Base-by-base conservation (phyloP, 1,140 invertebrate genomes). In the Heliconius congener region DNA sequence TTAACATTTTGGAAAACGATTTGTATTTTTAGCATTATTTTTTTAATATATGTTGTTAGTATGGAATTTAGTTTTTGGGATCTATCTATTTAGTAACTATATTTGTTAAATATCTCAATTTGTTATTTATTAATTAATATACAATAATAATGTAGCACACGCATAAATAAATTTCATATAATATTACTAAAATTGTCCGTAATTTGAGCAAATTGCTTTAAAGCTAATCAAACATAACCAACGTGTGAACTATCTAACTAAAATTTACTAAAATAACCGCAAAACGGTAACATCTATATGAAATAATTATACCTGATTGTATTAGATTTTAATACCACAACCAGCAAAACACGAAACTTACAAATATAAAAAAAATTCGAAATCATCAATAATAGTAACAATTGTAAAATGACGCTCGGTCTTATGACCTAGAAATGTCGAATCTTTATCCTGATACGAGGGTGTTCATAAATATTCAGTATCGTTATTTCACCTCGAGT, bases 381-480 rank as follows among this genome's bases (percentile, higher is more conserved):
- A 37, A 37, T 8, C 34, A 37, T 6, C 42, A 16, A 46, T 46
- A 30, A 16, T 27, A 66, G 27, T 18, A 57, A 71, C 66, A 80
- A 78, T 57, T 60, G 83, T 86, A 84, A 85, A 90, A 87, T 86
- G 79, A 78, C 80, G 78, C 86, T 84, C 82, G 84, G 85, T 88
- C 88, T 87, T 84, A 88, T 91, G 89, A 88, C 88, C 90, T 90
- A 92, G 86, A 92, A 91, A 90, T 93, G 84, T 91, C 87, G 86
- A 91, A 86, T 90, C 87, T 91, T 91, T 91, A 93, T 91, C 87
- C 86, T 88, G 87, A 90, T 89, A 92, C 86, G 86, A 86, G 85
- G 84, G 86, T 87, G 23, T 90, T 91, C 89, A 92, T 94, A 94
- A 93, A 93, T 93, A 93, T 93, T 93, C 92, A 92, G 88, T 84